Base-by-base conservation (phyloP, 2,888 invertebrate genomes). In the Endomychus coccineus region DNA sequence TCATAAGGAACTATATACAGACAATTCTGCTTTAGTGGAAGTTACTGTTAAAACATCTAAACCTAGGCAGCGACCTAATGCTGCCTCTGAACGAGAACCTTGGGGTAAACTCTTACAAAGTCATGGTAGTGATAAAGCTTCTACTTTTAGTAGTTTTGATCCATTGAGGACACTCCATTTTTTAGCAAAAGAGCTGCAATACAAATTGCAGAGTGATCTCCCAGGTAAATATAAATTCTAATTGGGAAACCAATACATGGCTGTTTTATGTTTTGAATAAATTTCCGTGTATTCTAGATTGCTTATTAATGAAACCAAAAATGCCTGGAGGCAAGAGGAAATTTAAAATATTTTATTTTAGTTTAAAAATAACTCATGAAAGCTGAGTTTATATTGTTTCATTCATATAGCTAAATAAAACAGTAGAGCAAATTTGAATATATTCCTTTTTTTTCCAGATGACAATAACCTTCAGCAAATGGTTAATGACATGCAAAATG, bases 91-190 rank as follows among this genome's bases (percentile, higher is more conserved):
- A 16, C 38, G 50, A 6, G 52, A 55, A 27, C 50, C 56, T 1
- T 60, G 66, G 61, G 54, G 41, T 42, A 56, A 50, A 36, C 49
- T 54, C 4, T 46, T 65, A 31, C 52, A 52, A 38, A 43, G 46
- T 24, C 49, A 27, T 21, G 49, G 45, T 34, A 51, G 47, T 25
- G 53, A 54, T 16, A 55, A 53, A 14, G 50, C 50, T 40, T 41
- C 54, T 17, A 46, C 53, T 11, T 66, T 64, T 44, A 55, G 53
- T 33, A 56, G 51, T 42, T 65, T 62, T 45, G 65, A 67, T 48
- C 66, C 67, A 1, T 48, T 67, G 32, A 45, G 64, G 5, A 65
- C 64, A 2, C 39, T 67, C 32, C 66, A 66, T 48, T 66, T 66
- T 48, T 48, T 67, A 17, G 56, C 61, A 2, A 62, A 58, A 39